Base-by-base conservation (phyloP, 2,888 invertebrate genomes). In the Adelphocoris suturalis region DNA sequence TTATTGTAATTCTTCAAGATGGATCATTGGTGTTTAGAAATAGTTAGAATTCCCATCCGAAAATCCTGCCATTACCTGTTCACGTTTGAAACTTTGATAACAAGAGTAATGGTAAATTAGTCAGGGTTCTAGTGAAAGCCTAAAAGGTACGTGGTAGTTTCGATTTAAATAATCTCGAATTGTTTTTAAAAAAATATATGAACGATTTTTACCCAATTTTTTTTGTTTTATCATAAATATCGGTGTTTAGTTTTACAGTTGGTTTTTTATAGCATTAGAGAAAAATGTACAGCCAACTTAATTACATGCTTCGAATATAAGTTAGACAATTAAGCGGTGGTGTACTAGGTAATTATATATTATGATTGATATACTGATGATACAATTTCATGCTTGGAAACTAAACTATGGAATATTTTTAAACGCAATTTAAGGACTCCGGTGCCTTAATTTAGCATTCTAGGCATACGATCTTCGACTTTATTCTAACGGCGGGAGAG, bases 121-220 rank as follows among this genome's bases (percentile, higher is more conserved):
- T 91, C 91, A 91, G 91, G 91, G 90, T 91, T 91, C 90, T 91
- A 91, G 91, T 90, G 90, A 90, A 91, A 90, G 91, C 91, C 91
- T 91, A 90, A 90, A 90, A 89, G 89, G 81, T 90, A 87, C 90
- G 90, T 90, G 90, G 91, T 91, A 91, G 91, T 90, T 90, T 91
- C 90, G 68, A 90, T 86, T n/a, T 89, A 89, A 37, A 68, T 68
- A 68, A 89, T 61, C 89, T 84, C 89, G 89, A 82, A 75, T 86
- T 90, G 89, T 80, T 78, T 89, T 86, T 86, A 57, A 89, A 37
- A 68, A 82, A 86, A 85, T 89, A 84, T 68, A 52, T 78, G 27
- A 27, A 82, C 88, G 90, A 76, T 86, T 88, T 88, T 87, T 89
- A 84, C 84, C 82, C 85, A 85, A 52, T 47, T 85, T 80, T 76